Base-by-base conservation (phyloP, 2,797 vertebrate genomes). In the Brachyrhaphis roseni region DNA sequence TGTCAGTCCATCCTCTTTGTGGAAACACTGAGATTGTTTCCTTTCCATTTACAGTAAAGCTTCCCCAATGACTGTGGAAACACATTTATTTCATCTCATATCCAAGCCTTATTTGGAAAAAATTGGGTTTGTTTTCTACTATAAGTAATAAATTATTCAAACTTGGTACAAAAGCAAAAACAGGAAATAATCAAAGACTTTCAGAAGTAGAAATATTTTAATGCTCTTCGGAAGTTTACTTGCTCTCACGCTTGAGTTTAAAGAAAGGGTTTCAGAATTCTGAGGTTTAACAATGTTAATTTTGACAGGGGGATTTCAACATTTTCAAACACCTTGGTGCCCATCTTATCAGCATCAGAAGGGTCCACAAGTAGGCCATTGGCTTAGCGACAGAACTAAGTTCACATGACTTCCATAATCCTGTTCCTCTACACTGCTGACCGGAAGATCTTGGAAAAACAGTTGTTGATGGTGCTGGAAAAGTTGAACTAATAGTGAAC, bases 1-100 rank as follows among this genome's bases (percentile, higher is more conserved):
- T 20, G 2, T 68, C 23, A 49, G 5, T 41, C 13, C 62, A 70
- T 82, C 74, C 39, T 76, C 76, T 82, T 18, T 72, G 20, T 26
- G 10, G 28, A 10, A 31, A 41, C 36, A 20, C 12, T 53, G 47
- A n/a, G 6, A 15, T 41, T 16, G 12, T 43, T 71, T 71, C 41
- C 68, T 71, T n/a, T 12, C 23, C 41, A 70, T 45, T 45, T 45
- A 11, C 36, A 68, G 26, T 23, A 8, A 68, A 39, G 18, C 11
- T 66, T 10, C 20, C 18, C 23, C 64, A 66, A 23, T 64, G 8
- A 39, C 36, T 41, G 36, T 39, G 20, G 11, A 68, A 41, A 68
- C 20, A 41, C 41, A 43, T 70, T 13, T 13, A 43, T 12, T 26
- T 13, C 7, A 39, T 26, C 39, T 26, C 36, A 12, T 39, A 11